Evolutionary conservation across 2,113 vertebrate genomes (phyloP), one percentile per base, ranked within the genome.

Genomic region (Myrmophylax atrothorax): DNA sequence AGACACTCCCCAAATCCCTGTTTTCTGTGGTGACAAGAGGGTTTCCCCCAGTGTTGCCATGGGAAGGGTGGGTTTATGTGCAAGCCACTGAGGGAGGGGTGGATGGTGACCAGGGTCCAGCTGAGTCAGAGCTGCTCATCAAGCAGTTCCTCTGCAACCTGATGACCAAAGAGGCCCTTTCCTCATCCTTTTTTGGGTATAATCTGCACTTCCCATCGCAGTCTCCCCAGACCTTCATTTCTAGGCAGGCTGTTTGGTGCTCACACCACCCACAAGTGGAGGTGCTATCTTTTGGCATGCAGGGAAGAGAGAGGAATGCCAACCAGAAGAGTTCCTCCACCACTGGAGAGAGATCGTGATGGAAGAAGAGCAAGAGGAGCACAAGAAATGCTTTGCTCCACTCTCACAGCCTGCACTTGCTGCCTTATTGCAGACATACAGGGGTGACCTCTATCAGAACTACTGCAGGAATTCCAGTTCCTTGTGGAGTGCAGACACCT

Each of bases 101-200:
- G 56, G 52, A 37, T 17, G 67, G 44, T 3, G 49, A 69, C 14
- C 23, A 46, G n/a, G 19, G 23, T 84, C 88, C 55, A 63, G 79
- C 72, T 95, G 79, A 97, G 37, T 84, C 95, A 92, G 35, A 46
- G 63, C 2, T 81, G 73, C 68, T 92, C 86, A 90, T 44, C 47
- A 23, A 31, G 55, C 5, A 6, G 68, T 13, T 92, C 47, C 83
- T n/a, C 40, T 0, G 1, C 5, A 79, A 50, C 33, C 40, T 3
- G 7, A 33, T 42, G 83, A 46, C 38, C 68, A 74, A 3, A 73
- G 42, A 77, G 44, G 29, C 66, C 33, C 26, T 74, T 69, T 47
- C 26, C 68, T 88, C 47, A 47, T 38, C 79, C 86, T 78, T 84
- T 88, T 77, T 74, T 35, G 85, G 86, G 55, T 77, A 55, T 15